These are phyloP conservation scores for Oxyruncus cristatus DNA, from an alignment of 2,113 vertebrate species.

Conservation along the genomic window DNA sequence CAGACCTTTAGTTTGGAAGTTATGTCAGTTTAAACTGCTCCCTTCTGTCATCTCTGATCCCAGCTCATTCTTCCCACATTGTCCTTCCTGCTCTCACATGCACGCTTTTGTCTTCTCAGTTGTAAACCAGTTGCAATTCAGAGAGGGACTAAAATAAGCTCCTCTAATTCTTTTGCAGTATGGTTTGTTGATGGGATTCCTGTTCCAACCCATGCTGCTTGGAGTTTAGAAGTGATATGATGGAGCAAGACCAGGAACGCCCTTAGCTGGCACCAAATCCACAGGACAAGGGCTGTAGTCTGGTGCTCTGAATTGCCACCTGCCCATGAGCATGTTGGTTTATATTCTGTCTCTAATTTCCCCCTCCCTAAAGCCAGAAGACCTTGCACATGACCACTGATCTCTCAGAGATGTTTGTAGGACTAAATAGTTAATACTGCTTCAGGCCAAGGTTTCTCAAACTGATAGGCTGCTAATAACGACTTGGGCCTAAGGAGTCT, in stretches of 20 bases:
- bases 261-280: not conserved
- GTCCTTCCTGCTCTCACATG: not conserved
- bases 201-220: not conserved
- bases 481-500: not conserved
- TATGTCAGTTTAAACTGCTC: not conserved
- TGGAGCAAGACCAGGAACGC: not conserved
- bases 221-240: not conserved
- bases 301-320: not conserved
- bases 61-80: not conserved
- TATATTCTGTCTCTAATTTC: not conserved
- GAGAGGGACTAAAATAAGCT: not conserved
- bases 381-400: no score
- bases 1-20: not conserved
- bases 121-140: not conserved
- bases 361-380: not conserved
- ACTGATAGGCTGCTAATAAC: not conserved
- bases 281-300: fast-evolving
- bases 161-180: not conserved
- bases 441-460: not conserved
- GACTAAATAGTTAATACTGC: not conserved
- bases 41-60: not conserved
- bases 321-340: not conserved
- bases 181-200: not conserved
- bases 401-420: not conserved
- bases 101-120: not conserved